Conservation (phyloP, 2,888 invertebrate species). For the Chymomyza amoena region DNA sequence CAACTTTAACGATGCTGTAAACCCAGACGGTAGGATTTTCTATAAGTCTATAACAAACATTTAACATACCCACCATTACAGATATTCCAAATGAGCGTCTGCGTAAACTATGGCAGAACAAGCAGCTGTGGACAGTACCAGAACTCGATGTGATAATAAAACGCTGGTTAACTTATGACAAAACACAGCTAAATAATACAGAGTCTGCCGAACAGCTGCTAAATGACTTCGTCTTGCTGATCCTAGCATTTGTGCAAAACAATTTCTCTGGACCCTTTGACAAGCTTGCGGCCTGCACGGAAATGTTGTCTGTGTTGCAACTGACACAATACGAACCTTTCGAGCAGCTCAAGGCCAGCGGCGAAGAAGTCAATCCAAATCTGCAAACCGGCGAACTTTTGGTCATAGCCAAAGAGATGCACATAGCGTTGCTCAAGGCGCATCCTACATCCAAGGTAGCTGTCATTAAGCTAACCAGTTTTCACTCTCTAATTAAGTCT, state of each 20-base stretch:
- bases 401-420: constrained; percentile 77
- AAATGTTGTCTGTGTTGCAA: constrained; percentile 33
- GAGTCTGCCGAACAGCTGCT: constrained; percentile 30
- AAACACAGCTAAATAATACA: not conserved
- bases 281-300: constrained; percentile 39
- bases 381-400: constrained; percentile 81
- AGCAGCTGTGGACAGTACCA: constrained; percentile 58
- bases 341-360: constrained; percentile 77
- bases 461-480: not conserved
- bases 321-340: constrained; percentile 38
- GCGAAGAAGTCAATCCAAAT: constrained; percentile 85
- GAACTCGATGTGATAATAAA: constrained; percentile 49
- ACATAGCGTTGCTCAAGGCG: constrained; percentile 72
- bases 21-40: constrained; percentile 42
- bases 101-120: constrained; percentile 56
- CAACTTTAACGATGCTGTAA: constrained; percentile 69
- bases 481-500: not conserved
- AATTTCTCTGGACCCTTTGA: constrained; percentile 89
- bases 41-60: not conserved
- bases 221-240: constrained; percentile 82
- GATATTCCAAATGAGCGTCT: constrained; percentile 36
- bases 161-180: constrained; percentile 42
- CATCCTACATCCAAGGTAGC: constrained; percentile 69
- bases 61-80: not conserved
- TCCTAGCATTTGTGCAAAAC: constrained; percentile 87